phyloP scores from a whole-genome alignment of 37 sponge, comb jelly and placozoan species.

The Chondrosia reniformis region DNA sequence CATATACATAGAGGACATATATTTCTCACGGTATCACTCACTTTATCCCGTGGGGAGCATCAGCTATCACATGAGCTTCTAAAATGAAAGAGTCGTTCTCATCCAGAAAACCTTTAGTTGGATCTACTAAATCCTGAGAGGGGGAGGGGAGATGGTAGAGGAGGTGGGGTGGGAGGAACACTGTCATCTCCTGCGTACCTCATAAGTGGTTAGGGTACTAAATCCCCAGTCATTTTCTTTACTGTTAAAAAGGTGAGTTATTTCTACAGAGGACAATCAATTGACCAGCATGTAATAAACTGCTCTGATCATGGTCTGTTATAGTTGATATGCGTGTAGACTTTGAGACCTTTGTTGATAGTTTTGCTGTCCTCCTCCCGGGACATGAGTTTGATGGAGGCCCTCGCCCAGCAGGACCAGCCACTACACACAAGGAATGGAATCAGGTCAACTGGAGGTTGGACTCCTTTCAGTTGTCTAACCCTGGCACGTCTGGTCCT shows the following conservation, averaged over 20 bases:
- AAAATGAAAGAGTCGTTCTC: conserved; percentile 64
- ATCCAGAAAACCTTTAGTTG: conserved; percentile 71
- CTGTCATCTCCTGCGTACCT: conserved; percentile 39
- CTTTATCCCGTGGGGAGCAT: conserved; percentile 97
- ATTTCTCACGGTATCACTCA: conserved; percentile 5
- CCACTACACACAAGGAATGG: conserved; percentile 33
- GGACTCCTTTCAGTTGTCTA: neutral
- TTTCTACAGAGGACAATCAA: conserved; percentile 42
- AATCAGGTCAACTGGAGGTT: neutral
- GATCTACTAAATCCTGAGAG: conserved; percentile 71
- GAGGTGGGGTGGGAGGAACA: too few relatives aligned
- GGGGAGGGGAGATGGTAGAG: too few relatives aligned
- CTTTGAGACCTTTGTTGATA: conserved; percentile 41
- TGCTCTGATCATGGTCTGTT: neutral
- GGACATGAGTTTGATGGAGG: conserved; percentile 67
- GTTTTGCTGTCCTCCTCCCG: conserved; percentile 33
- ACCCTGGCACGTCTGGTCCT: conserved; percentile 52
- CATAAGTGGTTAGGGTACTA: conserved; percentile 72
- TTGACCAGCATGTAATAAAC: neutral
- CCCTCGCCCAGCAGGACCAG: conserved; percentile 76
- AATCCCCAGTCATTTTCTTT: conserved; percentile 99
- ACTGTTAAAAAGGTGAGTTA: conserved; percentile 81
- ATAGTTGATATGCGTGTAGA: neutral
- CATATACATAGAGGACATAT: conserved; percentile 1
- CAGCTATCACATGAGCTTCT: conserved; percentile 79